A percentile compares a stretch with the other conserved stretches of the same genome.
Conservation (phyloP, 2,113 vertebrate genomes). For the Seriola rivoliana region DNA sequence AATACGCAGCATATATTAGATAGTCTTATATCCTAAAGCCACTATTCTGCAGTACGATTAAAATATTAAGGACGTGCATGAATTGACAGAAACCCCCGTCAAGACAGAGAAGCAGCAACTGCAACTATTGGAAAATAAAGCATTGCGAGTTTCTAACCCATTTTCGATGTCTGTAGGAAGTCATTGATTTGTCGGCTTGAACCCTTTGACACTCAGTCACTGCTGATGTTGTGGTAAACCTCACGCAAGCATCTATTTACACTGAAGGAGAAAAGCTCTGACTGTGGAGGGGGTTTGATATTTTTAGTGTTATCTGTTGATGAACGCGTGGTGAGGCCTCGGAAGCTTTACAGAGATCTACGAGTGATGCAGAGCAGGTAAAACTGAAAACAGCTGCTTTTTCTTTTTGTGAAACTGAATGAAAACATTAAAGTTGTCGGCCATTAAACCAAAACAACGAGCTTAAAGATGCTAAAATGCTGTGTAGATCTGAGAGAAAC, state of each 20-base stretch:
- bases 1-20: neutral
- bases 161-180: slow-evolving; percentile 24
- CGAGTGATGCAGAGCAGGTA: neutral
- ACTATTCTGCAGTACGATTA: neutral
- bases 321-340: neutral
- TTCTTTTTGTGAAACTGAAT: neutral
- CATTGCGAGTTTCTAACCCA: neutral
- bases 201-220: slow-evolving; percentile 26
- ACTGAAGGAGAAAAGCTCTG: neutral
- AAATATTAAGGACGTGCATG: neutral
- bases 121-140: slow-evolving; percentile 21
- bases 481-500: neutral
- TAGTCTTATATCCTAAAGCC: neutral
- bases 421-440: neutral
- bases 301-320: neutral
- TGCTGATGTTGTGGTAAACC: slow-evolving; percentile 4
- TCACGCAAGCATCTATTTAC: neutral
- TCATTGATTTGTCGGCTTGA: slow-evolving; percentile 19
- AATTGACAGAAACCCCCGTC: neutral
- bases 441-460: neutral
- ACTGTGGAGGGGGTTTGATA: slow-evolving; percentile 2
- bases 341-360: neutral
- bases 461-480: neutral
- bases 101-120: neutral
- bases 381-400: neutral